A percentile compares a stretch with the other conserved stretches of the same genome.
Conservation (phyloP, 1,140 invertebrate species). For the Bombus confusus region DNA sequence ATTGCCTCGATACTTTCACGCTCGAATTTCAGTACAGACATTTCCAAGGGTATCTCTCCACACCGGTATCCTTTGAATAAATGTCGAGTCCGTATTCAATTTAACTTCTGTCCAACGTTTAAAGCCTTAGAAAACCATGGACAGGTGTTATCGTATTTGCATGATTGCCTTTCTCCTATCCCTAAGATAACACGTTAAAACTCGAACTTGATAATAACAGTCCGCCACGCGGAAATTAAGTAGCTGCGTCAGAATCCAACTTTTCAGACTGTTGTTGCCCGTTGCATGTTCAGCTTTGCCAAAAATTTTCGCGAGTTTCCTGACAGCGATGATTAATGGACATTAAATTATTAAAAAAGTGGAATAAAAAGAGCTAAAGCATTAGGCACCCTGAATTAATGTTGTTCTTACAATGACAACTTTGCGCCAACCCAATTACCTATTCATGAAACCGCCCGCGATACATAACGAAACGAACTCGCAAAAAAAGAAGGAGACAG, state of each 20-base stretch:
- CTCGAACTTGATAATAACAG: constrained; percentile 39
- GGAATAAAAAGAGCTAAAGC: neutral
- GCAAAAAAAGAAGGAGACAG: neutral
- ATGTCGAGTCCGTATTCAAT: neutral
- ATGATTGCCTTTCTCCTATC: constrained; percentile 7
- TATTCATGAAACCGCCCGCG: constrained; percentile 40
- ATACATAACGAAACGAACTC: neutral
- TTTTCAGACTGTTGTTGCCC: neutral
- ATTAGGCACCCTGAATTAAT: neutral
- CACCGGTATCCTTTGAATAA: neutral
- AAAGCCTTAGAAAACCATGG: constrained; percentile 15
- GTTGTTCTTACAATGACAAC: constrained; percentile 3
- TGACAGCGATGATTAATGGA: neutral
- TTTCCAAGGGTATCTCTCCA: neutral
- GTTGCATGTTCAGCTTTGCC: neutral
- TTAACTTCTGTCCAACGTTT: constrained; percentile 25
- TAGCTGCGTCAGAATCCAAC: constrained; percentile 20
- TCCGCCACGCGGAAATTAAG: constrained; percentile 27
- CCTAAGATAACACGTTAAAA: constrained; percentile 42
- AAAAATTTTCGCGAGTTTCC: neutral
- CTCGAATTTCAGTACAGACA: neutral
- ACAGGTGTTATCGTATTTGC: constrained; percentile 37
- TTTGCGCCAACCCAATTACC: constrained; percentile 1
- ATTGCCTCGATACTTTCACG: neutral
- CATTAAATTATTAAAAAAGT: neutral